These are phyloP conservation scores for Amiota mariae DNA, from an alignment of 2,888 invertebrate genomes.

Conservation along the genomic window DNA sequence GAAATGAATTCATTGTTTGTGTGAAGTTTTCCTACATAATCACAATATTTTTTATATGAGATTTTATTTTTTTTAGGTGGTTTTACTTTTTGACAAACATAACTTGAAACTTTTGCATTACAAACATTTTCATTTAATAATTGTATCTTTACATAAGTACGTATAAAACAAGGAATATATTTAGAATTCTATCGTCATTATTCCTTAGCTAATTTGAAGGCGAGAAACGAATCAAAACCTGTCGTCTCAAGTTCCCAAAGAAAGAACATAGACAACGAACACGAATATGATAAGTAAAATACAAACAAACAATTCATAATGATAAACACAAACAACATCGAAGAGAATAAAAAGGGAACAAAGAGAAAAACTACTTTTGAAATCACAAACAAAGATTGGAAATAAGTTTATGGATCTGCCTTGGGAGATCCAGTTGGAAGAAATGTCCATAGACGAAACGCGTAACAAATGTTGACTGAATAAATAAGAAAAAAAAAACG, in stretches of 20 bases:
- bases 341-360: slow-evolving; percentile 10
- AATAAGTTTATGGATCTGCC: neutral
- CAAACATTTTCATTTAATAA: too few species aligned
- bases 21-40: slow-evolving; percentile 10
- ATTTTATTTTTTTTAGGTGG: slow-evolving; percentile 2
- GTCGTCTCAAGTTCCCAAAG: slow-evolving; percentile 16
- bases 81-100: neutral
- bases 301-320: slow-evolving; percentile 20
- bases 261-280: neutral
- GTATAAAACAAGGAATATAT: too few species aligned
- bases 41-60: neutral
- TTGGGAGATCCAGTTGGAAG: neutral
- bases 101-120: neutral
- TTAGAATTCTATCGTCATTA: too few species aligned
- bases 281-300: slow-evolving; percentile 10
- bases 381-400: slow-evolving; percentile 28
- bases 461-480: slow-evolving; percentile 11
- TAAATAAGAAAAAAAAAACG: slow-evolving; percentile 47
- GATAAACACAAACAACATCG: slow-evolving; percentile 18
- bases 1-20: slow-evolving; percentile 26
- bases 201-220: too few species aligned
- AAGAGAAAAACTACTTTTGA: neutral
- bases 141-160: too few species aligned
- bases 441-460: neutral
- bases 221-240: slow-evolving; percentile 1